Evolutionary conservation across 2,888 invertebrate species (phyloP).

Genomic region (Phanerotoma sp.): DNA sequence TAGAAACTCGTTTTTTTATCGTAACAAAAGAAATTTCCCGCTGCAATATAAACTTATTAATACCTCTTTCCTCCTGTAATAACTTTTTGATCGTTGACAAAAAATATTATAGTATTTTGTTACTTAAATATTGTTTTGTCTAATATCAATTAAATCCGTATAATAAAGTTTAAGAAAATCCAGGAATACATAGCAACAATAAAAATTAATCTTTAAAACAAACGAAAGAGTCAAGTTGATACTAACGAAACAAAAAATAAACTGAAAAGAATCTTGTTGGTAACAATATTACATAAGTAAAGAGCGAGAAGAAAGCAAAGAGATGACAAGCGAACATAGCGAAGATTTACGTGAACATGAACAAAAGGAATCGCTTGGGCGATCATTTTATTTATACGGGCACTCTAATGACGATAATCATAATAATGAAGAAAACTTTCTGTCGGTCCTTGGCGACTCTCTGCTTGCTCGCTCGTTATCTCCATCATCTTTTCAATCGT

Average conservation of each 20-base stretch:
- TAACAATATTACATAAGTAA: conserved; percentile 15
- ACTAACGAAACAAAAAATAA: conserved; percentile 13
- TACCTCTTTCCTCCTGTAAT: too few relatives aligned
- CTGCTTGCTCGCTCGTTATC: conserved; percentile 26
- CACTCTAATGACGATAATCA: conserved; percentile 48
- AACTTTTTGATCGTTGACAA: too few relatives aligned
- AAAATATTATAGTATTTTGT: neutral
- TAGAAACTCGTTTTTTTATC: too few relatives aligned
- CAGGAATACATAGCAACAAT: neutral
- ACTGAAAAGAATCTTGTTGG: conserved; percentile 12
- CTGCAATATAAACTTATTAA: too few relatives aligned
- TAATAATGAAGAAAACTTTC: conserved; percentile 38
- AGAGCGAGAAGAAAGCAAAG: neutral
- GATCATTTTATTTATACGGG: conserved; percentile 50
- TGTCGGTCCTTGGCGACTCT: conserved; percentile 4
- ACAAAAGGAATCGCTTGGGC: conserved; percentile 38
- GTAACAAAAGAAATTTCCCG: too few relatives aligned
- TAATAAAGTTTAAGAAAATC: neutral
- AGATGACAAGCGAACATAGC: conserved; percentile 12
- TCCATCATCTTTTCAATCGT: conserved; percentile 38
- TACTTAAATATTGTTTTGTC: neutral
- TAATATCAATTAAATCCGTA: too few relatives aligned
- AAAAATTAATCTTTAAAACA: neutral
- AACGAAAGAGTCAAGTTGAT: neutral
- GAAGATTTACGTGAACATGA: conserved; percentile 29